Conservation (phyloP, 1,140 invertebrate genomes). For the Plodia interpunctella region DNA sequence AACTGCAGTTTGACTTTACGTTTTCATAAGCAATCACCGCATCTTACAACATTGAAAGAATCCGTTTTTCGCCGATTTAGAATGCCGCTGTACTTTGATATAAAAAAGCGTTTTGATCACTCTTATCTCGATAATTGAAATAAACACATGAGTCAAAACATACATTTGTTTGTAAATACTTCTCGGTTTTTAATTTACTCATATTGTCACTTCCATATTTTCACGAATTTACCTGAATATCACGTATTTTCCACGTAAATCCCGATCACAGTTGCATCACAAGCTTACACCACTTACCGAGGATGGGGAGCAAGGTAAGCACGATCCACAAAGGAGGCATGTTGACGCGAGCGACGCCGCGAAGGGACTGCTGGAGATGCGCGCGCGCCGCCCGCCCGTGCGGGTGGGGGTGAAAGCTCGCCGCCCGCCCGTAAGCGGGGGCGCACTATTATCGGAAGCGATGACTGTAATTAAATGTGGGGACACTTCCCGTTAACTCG, state of each 20-base stretch:
- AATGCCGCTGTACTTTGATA: too few species aligned
- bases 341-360: conserved; percentile 61
- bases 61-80: too few species aligned
- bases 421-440: conserved; percentile 32
- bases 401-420: conserved; percentile 53
- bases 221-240: conserved; percentile 3
- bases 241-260: conserved; percentile 4
- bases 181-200: too few species aligned
- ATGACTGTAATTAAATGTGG: conserved; percentile 3
- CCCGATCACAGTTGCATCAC: conserved; percentile 15
- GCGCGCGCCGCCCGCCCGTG: conserved; percentile 45
- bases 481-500: too few species aligned
- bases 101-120: too few species aligned
- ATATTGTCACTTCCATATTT: background rate
- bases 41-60: too few species aligned
- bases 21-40: too few species aligned
- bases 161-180: too few species aligned
- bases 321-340: conserved; percentile 69
- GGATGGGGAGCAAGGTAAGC: conserved; percentile 60
- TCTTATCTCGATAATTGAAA: too few species aligned
- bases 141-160: too few species aligned
- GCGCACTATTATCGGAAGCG: background rate
- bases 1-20: too few species aligned
- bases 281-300: conserved; percentile 54
- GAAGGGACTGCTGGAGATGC: conserved; percentile 40